Evolutionary conservation across 2,888 invertebrate genomes (phyloP), one percentile per base, ranked within the genome.

Genomic region (Metellina segmentata): DNA sequence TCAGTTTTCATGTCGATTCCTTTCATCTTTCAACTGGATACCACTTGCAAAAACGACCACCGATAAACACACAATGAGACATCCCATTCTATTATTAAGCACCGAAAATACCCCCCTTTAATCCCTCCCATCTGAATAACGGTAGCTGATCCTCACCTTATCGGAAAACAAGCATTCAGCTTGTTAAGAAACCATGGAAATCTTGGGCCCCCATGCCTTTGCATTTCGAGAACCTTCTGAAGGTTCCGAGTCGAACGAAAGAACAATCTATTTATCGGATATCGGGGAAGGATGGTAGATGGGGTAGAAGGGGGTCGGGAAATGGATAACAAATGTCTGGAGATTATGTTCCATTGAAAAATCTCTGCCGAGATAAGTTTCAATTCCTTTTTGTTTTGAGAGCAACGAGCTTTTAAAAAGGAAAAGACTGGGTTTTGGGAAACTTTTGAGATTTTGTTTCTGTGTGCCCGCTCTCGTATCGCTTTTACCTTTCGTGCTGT

Each of bases 181-280:
- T 79, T 79, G 79, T 79, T 61, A 79, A 79, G 79, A 79, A 79
- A 34, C 61, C 79, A 69, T 61, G 61, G 79, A 77, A 77, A 77
- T 77, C 77, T 77, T n/a, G 52, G 51, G 52, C 52, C 11, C n/a
- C 79, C 49, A 82, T 16, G 0, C 49, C 7, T 77, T 77, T 51
- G 77, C 48, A 77, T 19, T 77, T 48, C 16, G 51, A 51, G 20
- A 77, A 34, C 49, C 70, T 49, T 75, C 49, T 49, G 74, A 74
- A 20, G 74, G 74, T 79, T 53, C 19, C 16, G 61, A 81, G 61
- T 72, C 83, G 83, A 85, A 82, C 51, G 82, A 82, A 82, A 86
- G 70, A 78, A 53, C 79, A 87, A 87, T 87, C 78, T 79, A 79
- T 87, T 87, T 87, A 87, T 87, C 87, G 87, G 70, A 79, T 85